Base-by-base conservation (phyloP, 2,888 invertebrate genomes). In the Drosophila subquinaria region DNA sequence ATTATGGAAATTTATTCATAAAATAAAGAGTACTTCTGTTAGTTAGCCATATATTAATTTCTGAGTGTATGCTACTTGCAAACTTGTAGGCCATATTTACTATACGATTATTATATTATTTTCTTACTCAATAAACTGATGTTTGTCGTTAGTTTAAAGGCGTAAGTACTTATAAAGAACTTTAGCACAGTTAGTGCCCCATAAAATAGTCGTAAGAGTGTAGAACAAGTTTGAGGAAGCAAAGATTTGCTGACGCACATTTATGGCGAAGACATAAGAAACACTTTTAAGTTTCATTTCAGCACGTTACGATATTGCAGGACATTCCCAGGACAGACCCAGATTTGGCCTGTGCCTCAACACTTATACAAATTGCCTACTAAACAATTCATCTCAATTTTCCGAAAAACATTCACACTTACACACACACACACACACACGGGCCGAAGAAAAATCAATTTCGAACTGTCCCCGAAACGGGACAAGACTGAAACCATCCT, bases 331-430 rank as follows among this genome's bases (percentile, higher is more conserved):
- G 15, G 27, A 27, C 40, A 43, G 75, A 55, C 48, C 2, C 40
- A 33, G 36, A 52, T 50, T 20, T 36, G 47, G 55, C 35, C n/a
- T 23, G 48, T 36, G 66, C 47, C 55, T 63, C 69, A 77, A 82
- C 79, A 88, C 85, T 88, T 85, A 82, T 72, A 68, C 77, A 75
- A 88, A 82, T 82, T 88, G 80, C 79, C 81, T 85, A 85, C 80
- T 88, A 68, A 88, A 82, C 86, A 85, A 84, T 88, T 88, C 82
- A 86, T 84, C 88, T 80, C 76, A 74, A 76, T 84, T 68, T 73
- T 45, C 15, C 15, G 51, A 69, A 69, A 70, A 65, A 77, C 77
- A 76, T 69, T 67, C 67, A 61, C 59, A 38, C 48, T 60, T 36
- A 43, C 35, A 27, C 35, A 38, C 33, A 38, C 64, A 61, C 59